Conservation (phyloP, 2,888 invertebrate species). For the Leuctra nigra region DNA sequence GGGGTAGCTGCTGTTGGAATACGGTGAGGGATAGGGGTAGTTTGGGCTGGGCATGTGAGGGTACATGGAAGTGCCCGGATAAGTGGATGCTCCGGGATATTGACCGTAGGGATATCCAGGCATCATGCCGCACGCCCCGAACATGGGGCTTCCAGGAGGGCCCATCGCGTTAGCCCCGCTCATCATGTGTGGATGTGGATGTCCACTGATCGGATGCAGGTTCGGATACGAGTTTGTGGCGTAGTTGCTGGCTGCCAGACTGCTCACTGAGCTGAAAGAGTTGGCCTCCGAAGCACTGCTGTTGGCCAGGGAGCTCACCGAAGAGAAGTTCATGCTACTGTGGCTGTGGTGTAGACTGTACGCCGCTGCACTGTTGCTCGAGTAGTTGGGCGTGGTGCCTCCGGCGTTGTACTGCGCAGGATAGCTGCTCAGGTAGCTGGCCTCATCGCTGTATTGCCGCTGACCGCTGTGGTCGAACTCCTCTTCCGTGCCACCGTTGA, state of each 20-base stretch:
- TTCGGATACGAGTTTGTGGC: conserved; percentile 39
- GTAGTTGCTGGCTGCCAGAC: conserved; percentile 41
- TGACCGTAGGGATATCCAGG: conserved; percentile 38
- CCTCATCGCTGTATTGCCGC: conserved; percentile 33
- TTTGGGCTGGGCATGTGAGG: conserved; percentile 63
- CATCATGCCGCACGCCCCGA: conserved; percentile 31
- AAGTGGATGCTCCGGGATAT: conserved; percentile 33
- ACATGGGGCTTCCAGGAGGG: conserved; percentile 22
- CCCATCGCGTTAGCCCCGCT: conserved; percentile 32
- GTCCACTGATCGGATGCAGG: conserved; percentile 42
- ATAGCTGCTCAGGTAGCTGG: conserved; percentile 33
- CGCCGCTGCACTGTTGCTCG: conserved; percentile 33
- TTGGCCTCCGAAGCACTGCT: conserved; percentile 34
- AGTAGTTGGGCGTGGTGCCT: conserved; percentile 30
- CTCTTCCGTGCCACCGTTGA: conserved; percentile 33
- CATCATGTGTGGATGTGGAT: conserved; percentile 40
- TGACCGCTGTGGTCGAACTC: conserved; percentile 31
- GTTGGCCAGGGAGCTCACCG: conserved; percentile 37
- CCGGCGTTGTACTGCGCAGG: conserved; percentile 32
- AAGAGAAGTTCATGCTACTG: conserved; percentile 36
- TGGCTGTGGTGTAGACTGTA: conserved; percentile 30
- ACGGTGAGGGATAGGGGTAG: conserved; percentile 51
- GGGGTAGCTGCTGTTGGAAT: conserved; percentile 38
- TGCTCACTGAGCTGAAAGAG: conserved; percentile 42
- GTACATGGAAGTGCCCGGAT: conserved; percentile 43